Evolutionary conservation across 2,113 vertebrate species (phyloP), one percentile per base, ranked within the genome.

Genomic region (Collichthys lucidus): DNA sequence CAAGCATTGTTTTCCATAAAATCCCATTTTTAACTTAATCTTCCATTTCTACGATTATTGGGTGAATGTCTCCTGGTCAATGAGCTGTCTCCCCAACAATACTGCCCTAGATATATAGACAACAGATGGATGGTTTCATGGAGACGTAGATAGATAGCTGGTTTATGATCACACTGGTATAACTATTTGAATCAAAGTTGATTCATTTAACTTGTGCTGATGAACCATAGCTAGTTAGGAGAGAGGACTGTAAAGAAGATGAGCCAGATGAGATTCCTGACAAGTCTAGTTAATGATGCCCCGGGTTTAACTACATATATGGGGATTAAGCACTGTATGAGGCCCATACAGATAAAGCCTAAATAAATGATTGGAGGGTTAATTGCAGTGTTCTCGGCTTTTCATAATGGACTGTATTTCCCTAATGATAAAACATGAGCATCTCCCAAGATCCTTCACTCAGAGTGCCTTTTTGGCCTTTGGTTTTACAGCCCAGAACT

Each of bases 281-380:
- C 81, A 86, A 57, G 77, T 52, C 63, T 57, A 68, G 74, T 87
- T 87, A 90, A 89, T 92, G 84, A 90, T 83, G 61, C 59, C 44
- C 46, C 16, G 46, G 50, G 35, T 70, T 85, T 88, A 84, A 90
- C 84, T 80, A 64, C 55, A 76, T 83, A 82, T 77, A 56, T 65
- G 64, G 40, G 75, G 73, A 83, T 88, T 84, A 92, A 91, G 77
- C 83, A 52, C 53, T 65, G n/a, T 15, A 83, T 80, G 80, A 82
- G 55, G 50, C 44, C 69, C 50, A 78, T 80, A 79, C 72, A 84
- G 78, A 87, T 65, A 86, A 73, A 74, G 67, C 68, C 86, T 79
- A 86, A 83, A 93, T 89, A 89, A 92, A 88, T 92, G 84, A 88
- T 89, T 86, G 81, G 67, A 87, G 70, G 81, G 80, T 72, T 92